Evolutionary conservation across 2,113 vertebrate genomes (phyloP).

Genomic region (Cyprinodon tularosa): DNA sequence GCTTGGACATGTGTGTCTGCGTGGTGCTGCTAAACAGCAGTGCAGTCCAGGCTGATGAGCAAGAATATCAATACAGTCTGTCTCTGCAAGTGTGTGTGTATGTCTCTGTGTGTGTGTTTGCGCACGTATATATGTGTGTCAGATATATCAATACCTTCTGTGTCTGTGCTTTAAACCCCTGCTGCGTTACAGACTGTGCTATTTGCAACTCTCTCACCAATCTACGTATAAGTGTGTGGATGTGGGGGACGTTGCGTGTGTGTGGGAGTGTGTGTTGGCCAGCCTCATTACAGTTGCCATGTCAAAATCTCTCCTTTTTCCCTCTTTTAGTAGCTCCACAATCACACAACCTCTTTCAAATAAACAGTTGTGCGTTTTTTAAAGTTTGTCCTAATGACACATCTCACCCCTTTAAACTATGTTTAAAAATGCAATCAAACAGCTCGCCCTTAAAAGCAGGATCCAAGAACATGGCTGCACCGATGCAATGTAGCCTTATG

Average conservation of each 20-base stretch:
- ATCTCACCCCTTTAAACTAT: constrained; percentile 71
- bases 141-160: constrained; percentile 72
- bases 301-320: constrained; percentile 54
- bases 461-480: constrained; percentile 56
- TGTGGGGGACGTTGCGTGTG: constrained; percentile 21
- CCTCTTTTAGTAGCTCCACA: constrained; percentile 18
- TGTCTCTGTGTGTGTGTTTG: constrained; percentile 31
- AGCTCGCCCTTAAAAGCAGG: constrained; percentile 69
- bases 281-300: constrained; percentile 41
- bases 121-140: constrained; percentile 42
- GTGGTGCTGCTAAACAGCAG: constrained; percentile 33
- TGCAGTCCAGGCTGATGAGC: constrained; percentile 51
- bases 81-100: constrained; percentile 46
- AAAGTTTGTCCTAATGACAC: constrained; percentile 75
- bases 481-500: constrained; percentile 33
- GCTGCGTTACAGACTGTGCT: constrained; percentile 71
- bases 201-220: constrained; percentile 56
- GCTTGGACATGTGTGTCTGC: constrained; percentile 19
- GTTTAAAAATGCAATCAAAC: constrained; percentile 81
- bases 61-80: constrained; percentile 73
- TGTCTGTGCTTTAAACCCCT: constrained; percentile 68
- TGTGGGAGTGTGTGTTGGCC: constrained; percentile 19
- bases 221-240: constrained; percentile 29
- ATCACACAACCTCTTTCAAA: constrained; percentile 14
- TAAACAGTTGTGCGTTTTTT: constrained; percentile 44